phyloP scores from a whole-genome alignment of 1,140 invertebrate genomes.

The Brachionus paranguensis region DNA sequence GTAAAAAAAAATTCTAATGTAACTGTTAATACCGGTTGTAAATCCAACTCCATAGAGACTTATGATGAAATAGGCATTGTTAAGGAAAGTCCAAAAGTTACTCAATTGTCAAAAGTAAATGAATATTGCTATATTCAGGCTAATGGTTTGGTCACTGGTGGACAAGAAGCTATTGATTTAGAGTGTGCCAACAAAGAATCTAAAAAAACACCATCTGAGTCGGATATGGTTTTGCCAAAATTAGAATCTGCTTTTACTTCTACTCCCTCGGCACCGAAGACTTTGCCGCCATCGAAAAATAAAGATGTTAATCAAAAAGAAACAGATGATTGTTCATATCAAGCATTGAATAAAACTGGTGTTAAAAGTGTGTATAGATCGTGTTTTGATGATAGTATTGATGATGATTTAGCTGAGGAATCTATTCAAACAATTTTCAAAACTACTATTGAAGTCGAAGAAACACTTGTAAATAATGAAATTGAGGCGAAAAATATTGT shows the following conservation, averaged over 20 bases:
- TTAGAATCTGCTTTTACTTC: not conserved
- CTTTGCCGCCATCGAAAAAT: slow-evolving; percentile 1
- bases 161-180: not conserved
- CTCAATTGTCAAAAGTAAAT: not conserved
- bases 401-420: not conserved
- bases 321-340: not conserved
- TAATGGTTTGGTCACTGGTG: not conserved
- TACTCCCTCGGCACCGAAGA: not conserved
- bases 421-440: slow-evolving; percentile 2
- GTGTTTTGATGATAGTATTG: not conserved
- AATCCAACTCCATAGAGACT: not conserved
- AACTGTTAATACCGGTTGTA: not conserved
- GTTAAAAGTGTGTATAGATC: slow-evolving; percentile 21
- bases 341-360: not conserved
- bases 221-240: not conserved
- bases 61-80: not conserved
- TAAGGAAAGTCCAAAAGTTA: not conserved
- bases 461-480: not conserved
- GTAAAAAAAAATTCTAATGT: not conserved
- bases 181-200: not conserved
- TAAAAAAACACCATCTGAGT: not conserved
- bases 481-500: not conserved
- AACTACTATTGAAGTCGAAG: not conserved
- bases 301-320: not conserved
- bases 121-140: slow-evolving; percentile 34